Evolutionary conservation across 2,113 vertebrate genomes (phyloP), one percentile per base, ranked within the genome.

Genomic region (Zingel zingel): DNA sequence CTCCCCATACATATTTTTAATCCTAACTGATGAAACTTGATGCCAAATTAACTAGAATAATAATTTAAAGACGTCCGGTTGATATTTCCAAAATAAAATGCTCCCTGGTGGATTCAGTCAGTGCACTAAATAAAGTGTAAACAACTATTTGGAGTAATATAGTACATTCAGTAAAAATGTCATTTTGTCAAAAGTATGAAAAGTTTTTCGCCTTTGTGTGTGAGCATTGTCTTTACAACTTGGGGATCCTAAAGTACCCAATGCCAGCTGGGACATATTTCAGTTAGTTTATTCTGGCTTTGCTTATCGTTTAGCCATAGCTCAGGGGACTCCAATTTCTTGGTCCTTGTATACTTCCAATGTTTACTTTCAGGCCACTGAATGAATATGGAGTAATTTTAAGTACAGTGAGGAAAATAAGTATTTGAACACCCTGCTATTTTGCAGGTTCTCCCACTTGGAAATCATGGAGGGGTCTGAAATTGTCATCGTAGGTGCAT

Each of bases 71-170:
- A n/a, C 8, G 54, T 27, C 59, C 47, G 51, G 36, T 36, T n/a
- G 9, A 4, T 0, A 13, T 19, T 78, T 86, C 83, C 84, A 85
- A 85, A 85, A 73, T 89, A 81, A 85, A 81, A 66, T 23, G 45
- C 0, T 14, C 13, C 2, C 4, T 12, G 3, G 12, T 68, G 21
- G 39, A 39, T 39, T 39, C 0, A 5, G n/a, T 51, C 10, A 19
- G 4, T 75, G 14, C 5, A 47, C 2, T 8, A 4, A 39, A 39
- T 43, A 45, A 2, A 12, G 21, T 30, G 27, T 27, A 30, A 74
- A 7, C 53, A 30, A 4, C 30, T 30, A 0, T 39, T 19, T 0
- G 2, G 16, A 39, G 4, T 47, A 18, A 43, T 43, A 21, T 4
- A 53, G 1, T 10, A 4, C 45, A 33, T 21, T 71, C 0, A 18